Conservation (phyloP, 2,797 vertebrate species). For the Otolemur crassicaudatus region DNA sequence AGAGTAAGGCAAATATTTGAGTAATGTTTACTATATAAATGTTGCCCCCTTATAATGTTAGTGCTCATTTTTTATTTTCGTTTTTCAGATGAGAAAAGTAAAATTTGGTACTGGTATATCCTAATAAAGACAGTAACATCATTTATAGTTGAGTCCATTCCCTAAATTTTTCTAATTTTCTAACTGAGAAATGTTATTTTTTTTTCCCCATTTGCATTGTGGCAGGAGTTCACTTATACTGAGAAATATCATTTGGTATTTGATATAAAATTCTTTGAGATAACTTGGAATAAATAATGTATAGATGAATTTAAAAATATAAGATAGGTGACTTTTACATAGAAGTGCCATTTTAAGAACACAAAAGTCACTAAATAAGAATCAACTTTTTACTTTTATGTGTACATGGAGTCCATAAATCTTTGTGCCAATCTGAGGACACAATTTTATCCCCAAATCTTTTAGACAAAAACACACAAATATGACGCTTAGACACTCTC, state of each 20-base stretch:
- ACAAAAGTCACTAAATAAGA: neutral
- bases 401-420: neutral
- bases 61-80: neutral
- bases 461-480: neutral
- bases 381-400: neutral
- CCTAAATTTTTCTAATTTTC: neutral
- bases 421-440: neutral
- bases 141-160: neutral
- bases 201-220: neutral
- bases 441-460: slow-evolving; percentile 27
- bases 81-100: slow-evolving; percentile 29
- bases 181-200: neutral
- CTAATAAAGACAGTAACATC: neutral
- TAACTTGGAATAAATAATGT: neutral
- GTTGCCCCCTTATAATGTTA: neutral
- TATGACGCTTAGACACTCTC: neutral
- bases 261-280: slow-evolving; percentile 13
- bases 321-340: slow-evolving; percentile 18
- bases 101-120: neutral
- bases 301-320: neutral
- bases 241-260: neutral
- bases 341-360: slow-evolving; percentile 36
- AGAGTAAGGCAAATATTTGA: neutral
- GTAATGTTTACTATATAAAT: neutral
- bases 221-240: neutral